Evolutionary conservation across 2,888 invertebrate genomes (phyloP), one percentile per base, ranked within the genome.

Genomic region (Lepidocyrtinus sp.): DNA sequence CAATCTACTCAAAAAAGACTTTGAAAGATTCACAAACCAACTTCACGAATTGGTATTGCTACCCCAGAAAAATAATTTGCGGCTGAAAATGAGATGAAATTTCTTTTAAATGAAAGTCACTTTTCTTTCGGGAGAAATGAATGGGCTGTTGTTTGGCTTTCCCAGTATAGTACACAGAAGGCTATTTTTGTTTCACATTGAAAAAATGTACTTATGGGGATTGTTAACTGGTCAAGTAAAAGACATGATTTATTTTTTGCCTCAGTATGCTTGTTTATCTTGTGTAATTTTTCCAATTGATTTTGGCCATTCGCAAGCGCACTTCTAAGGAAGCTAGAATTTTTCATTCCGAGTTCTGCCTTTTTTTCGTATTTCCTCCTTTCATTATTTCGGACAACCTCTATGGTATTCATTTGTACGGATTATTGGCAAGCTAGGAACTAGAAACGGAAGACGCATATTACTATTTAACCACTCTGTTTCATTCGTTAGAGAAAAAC

Each of bases 311-410:
- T n/a, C n/a, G n/a, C n/a, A n/a, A n/a, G n/a, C n/a, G n/a, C n/a
- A n/a, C n/a, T 22, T 7, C 50, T 7, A 12, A 50, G 15, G 17
- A 50, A 2, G 15, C 5, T 36, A 55, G 55, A n/a, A 59, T 59
- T 12, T 50, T 50, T 50, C 7, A 59, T 59, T 59, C 59, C 59
- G 22, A 21, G 59, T 21, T 59, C 59, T 21, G 59, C 59, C 59
- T 21, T 21, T 59, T 25, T 22, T 62, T 15, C 45, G 21, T 59
- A 26, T 72, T 75, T 78, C 65, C 26, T 27, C 59, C 70, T 79
- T 79, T 79, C 74, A 79, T 79, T 79, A 79, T 74, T 64, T 65
- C 69, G 79, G 50, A 64, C 74, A 79, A 70, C 25, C 79, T 70
- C 79, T 74, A 26, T 65, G 79, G 79, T 74, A 69, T 45, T 21